Evolutionary conservation across 2,888 invertebrate genomes (phyloP).

Genomic region (Drosophila recens): DNA sequence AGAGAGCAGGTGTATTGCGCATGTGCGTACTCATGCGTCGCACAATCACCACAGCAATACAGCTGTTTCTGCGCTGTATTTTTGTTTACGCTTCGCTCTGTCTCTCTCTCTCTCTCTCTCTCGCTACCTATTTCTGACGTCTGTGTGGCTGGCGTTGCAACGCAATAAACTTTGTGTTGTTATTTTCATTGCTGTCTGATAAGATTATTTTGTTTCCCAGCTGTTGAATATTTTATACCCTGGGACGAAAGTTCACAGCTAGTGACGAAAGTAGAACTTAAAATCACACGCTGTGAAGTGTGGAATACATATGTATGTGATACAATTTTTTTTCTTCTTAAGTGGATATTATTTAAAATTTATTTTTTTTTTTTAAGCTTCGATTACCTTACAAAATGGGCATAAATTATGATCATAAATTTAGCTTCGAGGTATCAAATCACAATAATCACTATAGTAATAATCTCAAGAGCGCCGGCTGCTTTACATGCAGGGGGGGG

Average conservation of each 20-base stretch:
- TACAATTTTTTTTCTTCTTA: too few relatives aligned
- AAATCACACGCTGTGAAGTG: not conserved
- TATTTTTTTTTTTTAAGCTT: too few relatives aligned
- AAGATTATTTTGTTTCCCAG: slow-evolving; percentile 67
- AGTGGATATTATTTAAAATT: too few relatives aligned
- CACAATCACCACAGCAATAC: slow-evolving; percentile 26
- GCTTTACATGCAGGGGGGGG: too few relatives aligned
- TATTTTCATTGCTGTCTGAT: slow-evolving; percentile 62
- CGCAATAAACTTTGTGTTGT: slow-evolving; percentile 69
- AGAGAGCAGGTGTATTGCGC: slow-evolving; percentile 62
- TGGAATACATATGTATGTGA: too few relatives aligned
- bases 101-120: slow-evolving; percentile 16
- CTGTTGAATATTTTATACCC: slow-evolving; percentile 29
- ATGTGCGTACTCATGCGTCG: slow-evolving; percentile 37
- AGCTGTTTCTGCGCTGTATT: slow-evolving; percentile 65
- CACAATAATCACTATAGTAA: too few relatives aligned
- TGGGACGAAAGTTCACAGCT: not conserved
- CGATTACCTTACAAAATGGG: too few relatives aligned
- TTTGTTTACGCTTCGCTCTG: slow-evolving; percentile 52
- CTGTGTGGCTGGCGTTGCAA: slow-evolving; percentile 53
- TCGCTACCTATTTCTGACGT: slow-evolving; percentile 10
- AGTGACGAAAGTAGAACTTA: too few relatives aligned
- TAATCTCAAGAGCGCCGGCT: too few relatives aligned
- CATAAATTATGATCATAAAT: too few relatives aligned
- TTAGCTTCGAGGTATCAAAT: too few relatives aligned